Evolutionary conservation across 2,888 invertebrate genomes (phyloP), one percentile per base, ranked within the genome.

Genomic region (Odontothrips loti): DNA sequence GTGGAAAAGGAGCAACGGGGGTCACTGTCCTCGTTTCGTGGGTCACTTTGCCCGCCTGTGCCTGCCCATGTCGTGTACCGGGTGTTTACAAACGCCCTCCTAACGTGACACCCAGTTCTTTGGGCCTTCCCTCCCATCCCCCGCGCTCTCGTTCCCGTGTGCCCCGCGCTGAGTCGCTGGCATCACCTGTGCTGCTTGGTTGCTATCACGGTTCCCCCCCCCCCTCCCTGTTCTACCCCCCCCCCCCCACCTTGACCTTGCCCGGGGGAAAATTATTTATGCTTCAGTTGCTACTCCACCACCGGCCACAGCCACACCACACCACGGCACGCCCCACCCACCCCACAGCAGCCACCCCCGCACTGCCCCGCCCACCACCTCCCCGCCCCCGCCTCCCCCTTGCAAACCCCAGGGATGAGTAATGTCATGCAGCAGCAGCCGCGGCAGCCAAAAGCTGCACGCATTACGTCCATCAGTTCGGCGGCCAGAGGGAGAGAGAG

Each of bases 251-350:
- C 68, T 75, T 75, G 68, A 75, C 68, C 68, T 75, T 75, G 68
- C 68, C 58, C 58, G 58, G 23, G n/a, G 68, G 23, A 10, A 75
- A 23, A 75, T 75, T 75, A 75, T 75, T 75, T 75, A 75, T 75
- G 68, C 68, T 27, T 27, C 68, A 75, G 23, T 75, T 75, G 10
- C 23, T 15, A 20, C 27, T 27, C 68, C 68, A 9, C 68, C 68
- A 0, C 68, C 27, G 11, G 3, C 51, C 51, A 11, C 51, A 15
- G 15, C 48, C n/a, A n/a, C n/a, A n/a, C n/a, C n/a, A n/a, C n/a
- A n/a, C n/a, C n/a, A n/a, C n/a, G n/a, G n/a, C n/a, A n/a, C 48
- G 12, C 48, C 51, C 10, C 15, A 51, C 12, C 51, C 51, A 51
- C 1, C 20, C 51, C 15, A n/a, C n/a, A n/a, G n/a, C n/a, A 17